phyloP scores from a whole-genome alignment of 1,140 invertebrate genomes.

The Cepaea nemoralis region DNA sequence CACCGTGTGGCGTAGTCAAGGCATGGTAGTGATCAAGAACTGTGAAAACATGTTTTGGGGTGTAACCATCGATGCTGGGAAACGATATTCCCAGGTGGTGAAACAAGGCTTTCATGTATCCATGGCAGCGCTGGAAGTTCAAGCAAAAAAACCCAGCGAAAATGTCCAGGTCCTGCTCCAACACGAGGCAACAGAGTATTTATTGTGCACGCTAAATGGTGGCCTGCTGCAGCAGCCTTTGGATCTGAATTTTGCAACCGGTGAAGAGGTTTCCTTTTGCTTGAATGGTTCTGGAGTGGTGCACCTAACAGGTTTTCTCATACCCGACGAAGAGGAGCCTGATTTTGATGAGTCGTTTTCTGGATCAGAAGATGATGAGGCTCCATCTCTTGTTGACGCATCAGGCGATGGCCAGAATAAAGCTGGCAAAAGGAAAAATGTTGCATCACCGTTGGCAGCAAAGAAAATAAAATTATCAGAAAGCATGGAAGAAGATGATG shows the following conservation, averaged over 20 bases:
- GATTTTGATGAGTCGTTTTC: constrained; percentile 1
- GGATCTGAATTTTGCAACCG: constrained; percentile 84
- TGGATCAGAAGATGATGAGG: constrained; percentile 16
- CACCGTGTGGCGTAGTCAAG: no score
- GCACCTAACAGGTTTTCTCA: constrained; percentile 29
- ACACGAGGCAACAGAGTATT: constrained; percentile 80
- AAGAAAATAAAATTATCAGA: constrained; percentile 24
- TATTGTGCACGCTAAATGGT: constrained; percentile 84
- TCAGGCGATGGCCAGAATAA: constrained; percentile 2
- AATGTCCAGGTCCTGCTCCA: constrained; percentile 82
- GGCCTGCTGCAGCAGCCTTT: constrained; percentile 79
- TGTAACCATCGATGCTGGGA: constrained; percentile 79
- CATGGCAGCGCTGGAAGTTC: constrained; percentile 85
- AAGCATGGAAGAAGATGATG: constrained; percentile 11
- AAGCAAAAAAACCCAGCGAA: constrained; percentile 49
- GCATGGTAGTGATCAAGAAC: constrained; percentile 19
- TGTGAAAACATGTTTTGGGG: constrained; percentile 41
- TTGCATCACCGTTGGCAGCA: background rate
- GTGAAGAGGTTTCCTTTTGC: constrained; percentile 76
- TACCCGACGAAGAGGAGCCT: constrained; percentile 14
- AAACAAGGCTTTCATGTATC: constrained; percentile 89
- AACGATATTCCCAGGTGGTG: constrained; percentile 87
- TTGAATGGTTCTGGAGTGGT: constrained; percentile 75
- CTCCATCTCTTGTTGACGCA: background rate
- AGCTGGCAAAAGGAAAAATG: constrained; percentile 20